These are phyloP conservation scores for Drosophila ananassae DNA, from an alignment of 1,140 invertebrate species.

Conservation along the genomic window DNA sequence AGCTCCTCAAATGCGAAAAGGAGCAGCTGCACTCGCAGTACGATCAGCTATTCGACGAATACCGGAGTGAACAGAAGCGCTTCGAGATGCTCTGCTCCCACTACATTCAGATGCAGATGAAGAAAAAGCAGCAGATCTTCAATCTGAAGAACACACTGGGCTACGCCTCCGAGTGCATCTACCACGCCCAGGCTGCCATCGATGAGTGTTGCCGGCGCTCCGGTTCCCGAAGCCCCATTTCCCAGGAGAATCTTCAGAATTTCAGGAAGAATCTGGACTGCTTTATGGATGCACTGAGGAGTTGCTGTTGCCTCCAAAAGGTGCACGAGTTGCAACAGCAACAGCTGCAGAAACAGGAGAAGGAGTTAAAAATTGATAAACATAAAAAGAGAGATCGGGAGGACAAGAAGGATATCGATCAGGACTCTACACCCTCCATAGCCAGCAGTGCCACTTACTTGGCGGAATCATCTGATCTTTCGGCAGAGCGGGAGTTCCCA, in stretches of 20 bases:
- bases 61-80: conserved; percentile 51
- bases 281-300: conserved; percentile 53
- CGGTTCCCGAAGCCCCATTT: not conserved
- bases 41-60: conserved; percentile 63
- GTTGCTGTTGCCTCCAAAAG: conserved; percentile 53
- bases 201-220: conserved; percentile 22
- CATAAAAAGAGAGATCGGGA: not conserved
- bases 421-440: conserved; percentile 8
- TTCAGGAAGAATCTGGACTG: conserved; percentile 53
- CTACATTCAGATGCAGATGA: conserved; percentile 50
- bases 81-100: conserved; percentile 51
- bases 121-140: conserved; percentile 65
- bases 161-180: conserved; percentile 65
- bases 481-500: not conserved
- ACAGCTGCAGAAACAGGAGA: conserved; percentile 9
- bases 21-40: conserved; percentile 65
- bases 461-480: no score
- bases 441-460: not conserved
- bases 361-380: not conserved
- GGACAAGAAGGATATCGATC: not conserved
- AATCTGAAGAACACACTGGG: conserved; percentile 56
- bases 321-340: conserved; percentile 39
- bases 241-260: conserved; percentile 15
- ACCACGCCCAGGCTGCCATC: conserved; percentile 55
- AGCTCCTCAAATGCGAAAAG: conserved; percentile 50